Percentiles rank a stretch among this genome's conserved stretches.
These are phyloP conservation scores for Hiodon tergisus DNA, from an alignment of 2,113 vertebrate species.

Conservation along the genomic window DNA sequence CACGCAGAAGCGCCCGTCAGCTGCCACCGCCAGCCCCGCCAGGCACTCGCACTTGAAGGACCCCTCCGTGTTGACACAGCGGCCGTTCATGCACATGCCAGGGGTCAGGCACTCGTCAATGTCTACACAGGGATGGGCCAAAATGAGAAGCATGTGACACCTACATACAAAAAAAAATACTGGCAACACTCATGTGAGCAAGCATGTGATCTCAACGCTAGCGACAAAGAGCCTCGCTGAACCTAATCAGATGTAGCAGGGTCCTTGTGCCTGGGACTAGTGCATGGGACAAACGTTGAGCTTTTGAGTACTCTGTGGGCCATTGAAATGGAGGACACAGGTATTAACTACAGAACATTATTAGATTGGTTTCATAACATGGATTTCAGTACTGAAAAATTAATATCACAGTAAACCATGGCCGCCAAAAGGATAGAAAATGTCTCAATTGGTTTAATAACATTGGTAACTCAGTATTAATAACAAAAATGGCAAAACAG, in stretches of 20 bases:
- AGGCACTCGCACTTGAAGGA: constrained; percentile 72
- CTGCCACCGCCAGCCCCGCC: constrained; percentile 63
- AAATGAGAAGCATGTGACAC: neutral
- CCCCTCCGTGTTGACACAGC: constrained; percentile 70
- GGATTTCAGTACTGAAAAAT: no score
- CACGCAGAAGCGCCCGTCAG: constrained; percentile 63
- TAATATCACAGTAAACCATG: no score
- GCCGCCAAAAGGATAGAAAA: no score
- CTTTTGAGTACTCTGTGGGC: no score
- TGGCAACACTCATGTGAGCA: neutral
- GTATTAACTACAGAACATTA: no score
- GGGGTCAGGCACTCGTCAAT: constrained; percentile 65
- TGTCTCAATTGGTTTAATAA: no score
- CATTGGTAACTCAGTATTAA: no score
- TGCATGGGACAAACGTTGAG: neutral
- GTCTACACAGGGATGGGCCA: constrained; percentile 41
- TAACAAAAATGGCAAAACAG: no score
- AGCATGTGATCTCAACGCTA: no score
- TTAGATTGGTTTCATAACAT: no score
- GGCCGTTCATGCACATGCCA: constrained; percentile 66
- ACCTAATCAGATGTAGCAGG: neutral
- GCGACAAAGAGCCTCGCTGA: neutral
- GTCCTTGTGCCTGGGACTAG: no score
- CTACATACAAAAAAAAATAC: neutral
- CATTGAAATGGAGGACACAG: no score